phyloP scores from a whole-genome alignment of 2,797 vertebrate species.

The Microctenopoma stevenorrisi region DNA sequence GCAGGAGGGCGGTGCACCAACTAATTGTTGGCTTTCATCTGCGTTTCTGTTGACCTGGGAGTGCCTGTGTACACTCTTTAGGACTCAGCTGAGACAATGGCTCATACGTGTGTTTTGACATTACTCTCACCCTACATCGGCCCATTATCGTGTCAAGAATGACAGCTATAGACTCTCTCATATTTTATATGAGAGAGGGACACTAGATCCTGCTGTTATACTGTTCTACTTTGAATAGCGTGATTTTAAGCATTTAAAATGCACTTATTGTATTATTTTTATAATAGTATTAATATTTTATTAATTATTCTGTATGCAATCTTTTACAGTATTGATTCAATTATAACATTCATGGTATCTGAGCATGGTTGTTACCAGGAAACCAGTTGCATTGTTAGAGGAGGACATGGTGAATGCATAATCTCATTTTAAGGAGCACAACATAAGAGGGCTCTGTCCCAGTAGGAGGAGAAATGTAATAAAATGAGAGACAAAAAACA shows the following conservation, averaged over 20 bases:
- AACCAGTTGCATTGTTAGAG: neutral
- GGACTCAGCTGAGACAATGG: slow-evolving; percentile 39
- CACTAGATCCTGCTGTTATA: neutral
- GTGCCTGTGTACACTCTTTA: slow-evolving; percentile 46
- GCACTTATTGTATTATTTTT: neutral
- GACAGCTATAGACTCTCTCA: neutral
- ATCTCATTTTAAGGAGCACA: slow-evolving; percentile 3
- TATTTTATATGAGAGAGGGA: neutral
- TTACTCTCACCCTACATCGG: neutral
- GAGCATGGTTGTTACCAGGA: neutral
- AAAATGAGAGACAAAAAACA: slow-evolving; percentile 59
- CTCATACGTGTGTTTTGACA: slow-evolving; percentile 16
- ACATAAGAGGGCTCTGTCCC: slow-evolving; percentile 45
- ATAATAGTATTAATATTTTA: no score
- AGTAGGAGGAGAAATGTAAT: slow-evolving; percentile 18
- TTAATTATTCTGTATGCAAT: no score
- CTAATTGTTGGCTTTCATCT: slow-evolving; percentile 4
- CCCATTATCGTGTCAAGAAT: slow-evolving; percentile 17
- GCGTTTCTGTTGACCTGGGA: slow-evolving; percentile 14
- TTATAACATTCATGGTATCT: neutral
- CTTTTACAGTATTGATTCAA: neutral
- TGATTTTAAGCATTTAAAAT: neutral
- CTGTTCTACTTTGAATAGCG: no score
- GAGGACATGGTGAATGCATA: neutral
- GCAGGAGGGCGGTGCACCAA: slow-evolving; percentile 2